These are phyloP conservation scores for Orthosia gothica DNA, from an alignment of 2,888 invertebrate species.

Conservation along the genomic window DNA sequence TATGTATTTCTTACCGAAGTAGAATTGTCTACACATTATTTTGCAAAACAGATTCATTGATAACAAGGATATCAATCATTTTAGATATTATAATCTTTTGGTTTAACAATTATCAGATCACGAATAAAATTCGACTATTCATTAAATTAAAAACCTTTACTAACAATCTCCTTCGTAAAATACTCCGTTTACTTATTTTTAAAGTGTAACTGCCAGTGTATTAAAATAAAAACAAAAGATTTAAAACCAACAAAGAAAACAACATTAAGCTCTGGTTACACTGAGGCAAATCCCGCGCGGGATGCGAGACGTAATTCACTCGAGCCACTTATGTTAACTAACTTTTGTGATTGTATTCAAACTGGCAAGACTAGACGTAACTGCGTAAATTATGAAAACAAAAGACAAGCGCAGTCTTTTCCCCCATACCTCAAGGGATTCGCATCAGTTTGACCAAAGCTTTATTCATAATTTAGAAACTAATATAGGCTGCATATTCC, in stretches of 20 bases:
- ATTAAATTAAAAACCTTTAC: constrained; percentile 10
- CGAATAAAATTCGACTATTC: constrained; percentile 21
- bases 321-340: not conserved
- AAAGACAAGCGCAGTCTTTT: too few relatives aligned
- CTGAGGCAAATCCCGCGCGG: not conserved
- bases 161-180: constrained; percentile 33
- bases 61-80: constrained; percentile 49
- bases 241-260: constrained; percentile 39
- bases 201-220: constrained; percentile 49
- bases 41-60: constrained; percentile 62
- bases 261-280: constrained; percentile 11
- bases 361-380: not conserved
- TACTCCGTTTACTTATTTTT: constrained; percentile 13
- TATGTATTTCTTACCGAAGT: constrained; percentile 65
- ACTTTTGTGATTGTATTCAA: not conserved
- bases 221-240: constrained; percentile 36
- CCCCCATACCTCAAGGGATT: not conserved
- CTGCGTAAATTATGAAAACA: not conserved
- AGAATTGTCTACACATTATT: constrained; percentile 43
- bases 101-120: constrained; percentile 46
- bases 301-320: too few relatives aligned
- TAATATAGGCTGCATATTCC: constrained; percentile 32
- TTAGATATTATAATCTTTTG: constrained; percentile 24
- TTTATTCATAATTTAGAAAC: constrained; percentile 40
- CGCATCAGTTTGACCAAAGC: not conserved